These are phyloP conservation scores for Pantherophis vulpinus DNA, from an alignment of 2,797 vertebrate genomes.

Conservation along the genomic window DNA sequence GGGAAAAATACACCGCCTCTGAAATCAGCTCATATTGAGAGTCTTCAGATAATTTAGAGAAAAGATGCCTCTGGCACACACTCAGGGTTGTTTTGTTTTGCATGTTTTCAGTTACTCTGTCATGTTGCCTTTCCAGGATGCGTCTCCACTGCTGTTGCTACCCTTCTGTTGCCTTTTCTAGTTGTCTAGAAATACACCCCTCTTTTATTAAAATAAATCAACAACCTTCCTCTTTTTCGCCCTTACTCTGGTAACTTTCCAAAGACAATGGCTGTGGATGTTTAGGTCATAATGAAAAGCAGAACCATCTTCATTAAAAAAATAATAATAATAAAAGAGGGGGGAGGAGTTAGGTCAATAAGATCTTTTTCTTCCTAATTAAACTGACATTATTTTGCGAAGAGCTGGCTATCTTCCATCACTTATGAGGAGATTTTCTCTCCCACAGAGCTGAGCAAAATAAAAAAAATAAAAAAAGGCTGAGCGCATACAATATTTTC, in stretches of 20 bases:
- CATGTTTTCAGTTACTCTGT: neutral
- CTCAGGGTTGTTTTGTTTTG: constrained; percentile 19
- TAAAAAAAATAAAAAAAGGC: neutral
- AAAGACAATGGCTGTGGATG: neutral
- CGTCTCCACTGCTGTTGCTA: neutral
- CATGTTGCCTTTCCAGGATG: neutral
- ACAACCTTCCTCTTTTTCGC: neutral
- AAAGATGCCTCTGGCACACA: constrained; percentile 9
- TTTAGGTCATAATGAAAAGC: neutral
- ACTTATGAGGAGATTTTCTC: neutral
- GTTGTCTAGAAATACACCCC: neutral
- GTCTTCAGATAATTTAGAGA: constrained; percentile 8
- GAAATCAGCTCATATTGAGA: neutral
- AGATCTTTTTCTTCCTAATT: neutral
- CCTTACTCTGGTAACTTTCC: neutral
- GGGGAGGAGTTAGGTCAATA: neutral
- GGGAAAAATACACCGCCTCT: constrained; percentile 17
- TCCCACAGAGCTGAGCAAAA: neutral
- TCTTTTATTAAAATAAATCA: neutral
- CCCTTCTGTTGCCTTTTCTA: neutral
- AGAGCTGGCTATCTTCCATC: neutral
- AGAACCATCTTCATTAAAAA: neutral
- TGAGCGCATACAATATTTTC: neutral
- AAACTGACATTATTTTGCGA: neutral
- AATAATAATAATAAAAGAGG: neutral